Conservation (phyloP, 1,140 invertebrate genomes). For the Aphelinus atriplicis region DNA sequence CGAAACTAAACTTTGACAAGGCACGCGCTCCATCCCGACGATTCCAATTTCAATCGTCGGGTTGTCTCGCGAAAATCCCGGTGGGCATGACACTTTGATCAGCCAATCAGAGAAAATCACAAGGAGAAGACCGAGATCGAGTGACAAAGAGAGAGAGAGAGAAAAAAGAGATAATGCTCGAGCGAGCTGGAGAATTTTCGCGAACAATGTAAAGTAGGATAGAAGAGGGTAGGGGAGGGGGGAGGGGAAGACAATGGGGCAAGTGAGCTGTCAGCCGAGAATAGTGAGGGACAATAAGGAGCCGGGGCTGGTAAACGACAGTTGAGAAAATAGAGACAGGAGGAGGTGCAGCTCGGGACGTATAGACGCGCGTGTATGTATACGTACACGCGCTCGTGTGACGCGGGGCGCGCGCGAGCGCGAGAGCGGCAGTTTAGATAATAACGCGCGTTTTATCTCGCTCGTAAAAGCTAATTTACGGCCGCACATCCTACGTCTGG, state of each 20-base stretch:
- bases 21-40: no score
- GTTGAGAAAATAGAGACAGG: not conserved
- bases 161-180: conserved; percentile 4
- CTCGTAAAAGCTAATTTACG: conserved; percentile 68
- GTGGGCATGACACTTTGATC: no score
- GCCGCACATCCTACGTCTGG: conserved; percentile 50
- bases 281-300: not conserved
- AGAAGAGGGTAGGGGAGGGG: no score
- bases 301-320: no score
- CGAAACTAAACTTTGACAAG: no score
- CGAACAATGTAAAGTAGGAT: no score
- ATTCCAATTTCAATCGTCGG: no score
- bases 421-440: conserved; percentile 63
- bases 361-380: conserved; percentile 24
- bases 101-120: no score
- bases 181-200: not conserved
- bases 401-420: no score
- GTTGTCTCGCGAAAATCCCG: no score
- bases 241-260: not conserved
- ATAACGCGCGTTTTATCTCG: conserved; percentile 67
- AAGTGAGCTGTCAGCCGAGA: not conserved
- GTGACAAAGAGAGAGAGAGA: not conserved
- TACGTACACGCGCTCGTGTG: no score
- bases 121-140: no score
- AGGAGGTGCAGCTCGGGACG: not conserved